Conservation (phyloP, 2,888 invertebrate species). For the Taenaris catops region DNA sequence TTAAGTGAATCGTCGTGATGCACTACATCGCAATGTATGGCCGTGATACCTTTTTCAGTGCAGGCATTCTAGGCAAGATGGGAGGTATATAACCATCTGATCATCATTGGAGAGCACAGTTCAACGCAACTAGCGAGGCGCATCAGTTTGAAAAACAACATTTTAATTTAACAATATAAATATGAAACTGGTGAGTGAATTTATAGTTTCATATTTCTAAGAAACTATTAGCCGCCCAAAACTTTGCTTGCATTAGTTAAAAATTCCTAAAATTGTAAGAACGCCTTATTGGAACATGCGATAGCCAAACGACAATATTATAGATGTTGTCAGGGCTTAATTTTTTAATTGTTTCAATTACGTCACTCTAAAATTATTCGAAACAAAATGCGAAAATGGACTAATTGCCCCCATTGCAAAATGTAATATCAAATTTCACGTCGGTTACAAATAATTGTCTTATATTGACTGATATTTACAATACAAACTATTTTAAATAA, state of each 20-base stretch:
- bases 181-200: conserved; percentile 73
- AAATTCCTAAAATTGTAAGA: too few relatives aligned
- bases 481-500: too few relatives aligned
- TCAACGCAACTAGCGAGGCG: conserved; percentile 40
- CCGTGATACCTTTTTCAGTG: conserved; percentile 67
- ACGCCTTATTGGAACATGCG: too few relatives aligned
- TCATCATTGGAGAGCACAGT: conserved; percentile 56
- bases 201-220: conserved; percentile 8
- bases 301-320: too few relatives aligned
- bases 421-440: too few relatives aligned
- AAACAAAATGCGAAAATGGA: too few relatives aligned
- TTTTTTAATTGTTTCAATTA: background rate
- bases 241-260: too few relatives aligned
- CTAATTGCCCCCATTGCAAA: background rate
- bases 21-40: conserved; percentile 33
- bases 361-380: too few relatives aligned
- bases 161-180: conserved; percentile 24
- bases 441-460: too few relatives aligned
- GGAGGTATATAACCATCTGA: conserved; percentile 56
- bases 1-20: conserved; percentile 22
- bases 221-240: conserved; percentile 1
- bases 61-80: conserved; percentile 40
- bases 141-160: conserved; percentile 35
- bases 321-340: too few relatives aligned
- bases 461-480: too few relatives aligned